phyloP scores from a whole-genome alignment of 2,113 vertebrate species.

The Rhombomys opimus region DNA sequence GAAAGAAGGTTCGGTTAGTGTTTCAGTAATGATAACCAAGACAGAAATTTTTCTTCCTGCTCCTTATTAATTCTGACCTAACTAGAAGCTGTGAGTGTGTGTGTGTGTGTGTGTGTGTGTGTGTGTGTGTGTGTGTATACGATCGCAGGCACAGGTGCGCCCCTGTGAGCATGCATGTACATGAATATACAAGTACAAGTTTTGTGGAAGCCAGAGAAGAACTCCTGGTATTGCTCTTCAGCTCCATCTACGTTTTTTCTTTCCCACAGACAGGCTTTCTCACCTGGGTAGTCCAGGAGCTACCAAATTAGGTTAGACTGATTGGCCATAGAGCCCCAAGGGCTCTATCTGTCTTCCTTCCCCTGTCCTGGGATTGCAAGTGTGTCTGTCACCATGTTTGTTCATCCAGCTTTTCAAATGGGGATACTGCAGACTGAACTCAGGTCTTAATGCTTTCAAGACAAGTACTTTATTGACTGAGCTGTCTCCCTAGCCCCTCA shows the following conservation, averaged over 20 bases:
- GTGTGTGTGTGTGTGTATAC: background rate
- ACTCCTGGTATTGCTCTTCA: background rate
- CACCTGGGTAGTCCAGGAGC: background rate
- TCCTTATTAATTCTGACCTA: background rate
- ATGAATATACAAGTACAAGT: background rate
- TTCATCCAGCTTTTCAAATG: background rate
- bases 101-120: background rate
- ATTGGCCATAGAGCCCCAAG: background rate
- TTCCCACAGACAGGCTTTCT: background rate
- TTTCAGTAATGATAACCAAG: conserved; percentile 6
- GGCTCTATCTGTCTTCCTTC: background rate
- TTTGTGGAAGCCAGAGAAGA: background rate
- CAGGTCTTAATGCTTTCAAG: background rate
- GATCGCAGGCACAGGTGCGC: too few species aligned
- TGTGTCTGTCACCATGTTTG: too few species aligned
- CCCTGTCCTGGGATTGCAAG: background rate
- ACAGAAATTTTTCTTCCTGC: background rate
- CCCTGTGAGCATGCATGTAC: too few species aligned
- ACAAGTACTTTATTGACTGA: background rate
- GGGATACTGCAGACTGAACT: background rate
- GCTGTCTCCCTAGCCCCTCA: background rate
- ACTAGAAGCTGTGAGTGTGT: background rate
- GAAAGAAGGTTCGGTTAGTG: conserved; percentile 27
- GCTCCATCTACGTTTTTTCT: background rate
- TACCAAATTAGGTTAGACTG: too few species aligned